Evolutionary conservation across 1,140 invertebrate species (phyloP), one percentile per base, ranked within the genome.

Genomic region (Eciton burchellii): DNA sequence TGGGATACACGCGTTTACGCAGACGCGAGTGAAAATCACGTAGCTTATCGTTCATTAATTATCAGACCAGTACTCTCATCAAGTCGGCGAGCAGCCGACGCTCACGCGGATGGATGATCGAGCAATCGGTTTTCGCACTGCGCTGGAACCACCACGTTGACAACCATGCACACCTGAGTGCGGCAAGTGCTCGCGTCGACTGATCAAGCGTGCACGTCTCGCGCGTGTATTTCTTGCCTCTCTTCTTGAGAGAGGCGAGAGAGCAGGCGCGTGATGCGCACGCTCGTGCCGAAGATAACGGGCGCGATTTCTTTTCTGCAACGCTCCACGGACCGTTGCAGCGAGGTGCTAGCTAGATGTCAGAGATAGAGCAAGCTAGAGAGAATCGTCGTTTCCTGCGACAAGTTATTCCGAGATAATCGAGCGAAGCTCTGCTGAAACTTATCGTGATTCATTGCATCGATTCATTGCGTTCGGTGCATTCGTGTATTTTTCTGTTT

Each of bases 161-260:
- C 56, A 43, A 26, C 24, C 43, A 35, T 47, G 41, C 21, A 65
- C 77, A 89, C 83, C 81, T 85, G 81, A 65, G 68, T 79, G 76
- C 60, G 59, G 47, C 83, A 26, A 54, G 54, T 21, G 76, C 74
- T 43, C 86, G 85, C 66, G 59, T 88, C 66, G 81, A 89, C 85
- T 89, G 85, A 77, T 52, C 57, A 74, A 81, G 41, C 77, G 68
- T 56, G 82, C 81, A 72, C 65, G 81, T 41, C 65, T 9, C 76
- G 54, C 35, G 11, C 77, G 57, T 41, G 68, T 89, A 89, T 81
- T 87, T 89, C 71, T 88, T 54, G 63, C 43, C 60, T 41, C 81
- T 43, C 70, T n/a, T n/a, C n/a, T n/a, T n/a, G n/a, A 66, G 84
- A 77, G 60, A 19, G 62, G 21, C 54, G 43, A 41, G 26, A 41